Percentiles rank a stretch among this genome's conserved stretches.
phyloP scores from a whole-genome alignment of 1,140 invertebrate genomes.

The Portunus trituberculatus region DNA sequence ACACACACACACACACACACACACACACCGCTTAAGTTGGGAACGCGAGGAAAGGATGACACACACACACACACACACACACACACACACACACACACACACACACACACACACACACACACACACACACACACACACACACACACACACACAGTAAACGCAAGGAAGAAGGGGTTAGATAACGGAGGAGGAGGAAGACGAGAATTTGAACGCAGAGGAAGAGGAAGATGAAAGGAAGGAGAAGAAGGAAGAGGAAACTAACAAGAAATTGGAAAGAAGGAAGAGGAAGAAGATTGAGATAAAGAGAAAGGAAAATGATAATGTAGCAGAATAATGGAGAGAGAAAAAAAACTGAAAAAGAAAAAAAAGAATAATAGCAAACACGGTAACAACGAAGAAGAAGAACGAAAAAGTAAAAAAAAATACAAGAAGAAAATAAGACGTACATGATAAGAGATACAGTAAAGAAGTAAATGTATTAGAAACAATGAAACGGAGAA shows the following conservation, averaged over 20 bases:
- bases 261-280: neutral
- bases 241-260: neutral
- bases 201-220: neutral
- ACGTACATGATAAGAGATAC: neutral
- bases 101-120: constrained; percentile 6
- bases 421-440: neutral
- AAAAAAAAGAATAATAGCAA: neutral
- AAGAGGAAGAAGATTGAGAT: neutral
- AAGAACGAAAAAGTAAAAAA: neutral
- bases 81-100: constrained; percentile 1
- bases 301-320: neutral
- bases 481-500: neutral
- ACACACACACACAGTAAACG: constrained; percentile 38
- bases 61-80: neutral
- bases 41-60: neutral
- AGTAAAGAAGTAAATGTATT: neutral
- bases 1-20: neutral
- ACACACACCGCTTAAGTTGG: neutral
- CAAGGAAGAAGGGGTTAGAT: neutral
- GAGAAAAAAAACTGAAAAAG: neutral
- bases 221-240: neutral
- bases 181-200: neutral
- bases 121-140: constrained; percentile 29
- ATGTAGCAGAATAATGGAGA: neutral
- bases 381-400: neutral